Evolutionary conservation across 2,888 invertebrate genomes (phyloP), one percentile per base, ranked within the genome.

Genomic region (Himalopsyche anomala): DNA sequence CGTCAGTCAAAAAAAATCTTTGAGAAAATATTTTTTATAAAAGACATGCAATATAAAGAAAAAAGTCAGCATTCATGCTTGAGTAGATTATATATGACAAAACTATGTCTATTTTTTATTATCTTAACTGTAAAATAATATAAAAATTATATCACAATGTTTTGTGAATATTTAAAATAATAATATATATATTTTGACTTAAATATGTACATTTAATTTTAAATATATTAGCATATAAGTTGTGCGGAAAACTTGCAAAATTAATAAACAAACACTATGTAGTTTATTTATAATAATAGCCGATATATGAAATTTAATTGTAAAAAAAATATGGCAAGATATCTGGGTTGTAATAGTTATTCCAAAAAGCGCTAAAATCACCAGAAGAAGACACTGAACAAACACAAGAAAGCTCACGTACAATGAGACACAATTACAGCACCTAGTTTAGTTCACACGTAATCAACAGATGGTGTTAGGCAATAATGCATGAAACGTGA

Each of bases 281-380:
- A n/a, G 5, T n/a, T 56, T 56, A n/a, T 56, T 56, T 2, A 45
- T 45, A 51, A 51, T 15, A 15, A 51, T 51, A 51, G 1, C 15
- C 51, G 3, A 51, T 19, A 19, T 9, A 28, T 19, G 62, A 28
- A 19, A 62, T 62, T 19, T 5, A 6, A 19, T 62, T 19, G 5
- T 19, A 12, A 19, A 62, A 62, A 62, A 74, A 74, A 74, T 74
- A 74, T 74, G 74, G 74, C 74, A 74, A 74, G 74, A 74, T 69
- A 28, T 74, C 19, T 36, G 19, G 74, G 3, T 74, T 74, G 28
- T 74, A 15, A 15, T 51, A 15, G 2, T 51, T 15, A 51, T 2
- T 62, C 11, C 28, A 28, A 74, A 28, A 74, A 74, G 15, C 15
- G 36, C 36, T 36, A 36, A 74, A 36, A 74, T 12, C 28, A 11